These are phyloP conservation scores for Heloderma charlesbogerti DNA, from an alignment of 2,113 vertebrate species.

Conservation along the genomic window DNA sequence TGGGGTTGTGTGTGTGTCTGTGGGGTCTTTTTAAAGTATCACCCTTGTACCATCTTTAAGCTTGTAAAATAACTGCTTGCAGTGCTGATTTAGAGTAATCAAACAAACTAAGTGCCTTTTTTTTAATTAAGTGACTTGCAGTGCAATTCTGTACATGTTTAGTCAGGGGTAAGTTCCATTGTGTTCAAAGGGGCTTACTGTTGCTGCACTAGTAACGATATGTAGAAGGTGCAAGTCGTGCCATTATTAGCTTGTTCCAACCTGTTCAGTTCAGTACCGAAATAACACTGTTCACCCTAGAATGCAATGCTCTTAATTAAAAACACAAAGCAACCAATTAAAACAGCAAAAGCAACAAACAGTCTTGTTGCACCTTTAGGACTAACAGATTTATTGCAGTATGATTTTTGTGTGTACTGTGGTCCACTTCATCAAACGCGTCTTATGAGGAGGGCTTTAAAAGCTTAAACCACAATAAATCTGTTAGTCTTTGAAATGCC, in stretches of 20 bases:
- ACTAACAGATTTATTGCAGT: background rate
- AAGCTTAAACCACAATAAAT: background rate
- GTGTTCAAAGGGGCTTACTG: background rate
- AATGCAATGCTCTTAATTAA: background rate
- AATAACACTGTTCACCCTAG: background rate
- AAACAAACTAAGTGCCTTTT: background rate
- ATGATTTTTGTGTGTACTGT: background rate
- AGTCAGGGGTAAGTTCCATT: background rate
- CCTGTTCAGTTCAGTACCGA: background rate
- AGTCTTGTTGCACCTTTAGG: background rate
- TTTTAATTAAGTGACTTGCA: too few species aligned
- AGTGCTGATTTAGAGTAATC: too few species aligned
- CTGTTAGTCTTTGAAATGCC: background rate
- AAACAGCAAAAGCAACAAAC: background rate
- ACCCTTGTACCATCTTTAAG: background rate
- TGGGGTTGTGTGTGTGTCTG: background rate
- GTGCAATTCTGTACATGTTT: background rate
- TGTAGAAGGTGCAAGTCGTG: background rate
- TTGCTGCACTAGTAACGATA: background rate
- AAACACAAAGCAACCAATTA: background rate
- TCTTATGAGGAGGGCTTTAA: background rate
- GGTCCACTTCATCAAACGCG: background rate
- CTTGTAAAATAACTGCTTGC: background rate
- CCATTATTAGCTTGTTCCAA: background rate
- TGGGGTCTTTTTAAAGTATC: background rate